Percentiles rank a stretch among this genome's conserved stretches.
phyloP scores from a whole-genome alignment of 2,797 vertebrate genomes.

The Rhinatrema bivittatum region DNA sequence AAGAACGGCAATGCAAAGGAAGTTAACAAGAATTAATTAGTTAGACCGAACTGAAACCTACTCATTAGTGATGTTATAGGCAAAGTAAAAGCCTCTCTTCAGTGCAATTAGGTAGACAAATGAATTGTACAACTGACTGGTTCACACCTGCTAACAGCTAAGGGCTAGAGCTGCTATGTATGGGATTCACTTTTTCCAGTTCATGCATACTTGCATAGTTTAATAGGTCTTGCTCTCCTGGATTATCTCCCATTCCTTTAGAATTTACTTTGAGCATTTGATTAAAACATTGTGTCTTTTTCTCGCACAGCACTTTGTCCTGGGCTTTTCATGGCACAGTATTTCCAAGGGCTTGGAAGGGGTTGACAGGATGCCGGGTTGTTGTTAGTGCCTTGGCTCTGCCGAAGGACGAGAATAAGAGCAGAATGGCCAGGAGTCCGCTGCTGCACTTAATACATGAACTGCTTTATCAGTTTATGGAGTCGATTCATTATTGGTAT shows the following conservation, averaged over 20 bases:
- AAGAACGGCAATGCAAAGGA: constrained; percentile 68
- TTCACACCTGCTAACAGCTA: constrained; percentile 77
- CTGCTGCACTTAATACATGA: no score
- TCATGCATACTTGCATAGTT: constrained; percentile 72
- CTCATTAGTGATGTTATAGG: constrained; percentile 82
- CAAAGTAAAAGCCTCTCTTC: constrained; percentile 77
- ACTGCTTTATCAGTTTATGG: no score
- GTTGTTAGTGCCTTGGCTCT: no score
- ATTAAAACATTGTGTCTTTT: constrained; percentile 39
- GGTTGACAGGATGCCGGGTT: no score
- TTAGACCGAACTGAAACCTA: constrained; percentile 74
- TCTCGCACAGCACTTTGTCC: not conserved
- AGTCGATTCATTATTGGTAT: no score
- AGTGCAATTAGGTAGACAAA: constrained; percentile 86
- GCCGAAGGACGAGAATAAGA: no score
- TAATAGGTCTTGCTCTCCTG: constrained; percentile 63
- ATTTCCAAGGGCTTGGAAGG: no score
- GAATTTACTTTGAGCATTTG: constrained; percentile 43
- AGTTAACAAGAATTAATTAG: constrained; percentile 87
- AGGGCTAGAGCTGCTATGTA: constrained; percentile 57
- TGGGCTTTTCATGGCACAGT: not conserved
- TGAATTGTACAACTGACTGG: constrained; percentile 78
- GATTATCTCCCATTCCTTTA: constrained; percentile 57
- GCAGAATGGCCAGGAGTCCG: no score
- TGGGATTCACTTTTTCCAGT: constrained; percentile 66